Percentiles rank a stretch among this genome's conserved stretches.
These are phyloP conservation scores for Diabrotica undecimpunctata DNA, from an alignment of 1,140 invertebrate genomes.

Conservation along the genomic window DNA sequence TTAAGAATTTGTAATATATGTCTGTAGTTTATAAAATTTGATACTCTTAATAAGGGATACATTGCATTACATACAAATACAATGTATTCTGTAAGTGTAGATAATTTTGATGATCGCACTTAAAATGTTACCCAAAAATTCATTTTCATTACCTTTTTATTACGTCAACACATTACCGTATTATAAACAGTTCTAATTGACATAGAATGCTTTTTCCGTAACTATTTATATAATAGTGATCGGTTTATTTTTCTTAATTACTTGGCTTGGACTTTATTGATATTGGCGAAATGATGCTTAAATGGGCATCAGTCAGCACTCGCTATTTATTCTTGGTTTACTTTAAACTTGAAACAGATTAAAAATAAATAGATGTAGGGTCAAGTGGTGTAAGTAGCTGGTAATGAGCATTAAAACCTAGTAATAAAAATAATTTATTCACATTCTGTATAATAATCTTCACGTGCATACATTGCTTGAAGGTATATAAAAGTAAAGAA, in stretches of 20 bases:
- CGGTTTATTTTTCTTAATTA: conserved; percentile 8
- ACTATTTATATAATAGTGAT: conserved; percentile 3
- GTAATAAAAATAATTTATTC: too few relatives aligned
- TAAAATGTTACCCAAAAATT: not conserved
- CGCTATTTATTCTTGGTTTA: conserved; percentile 16
- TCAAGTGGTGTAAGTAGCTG: not conserved
- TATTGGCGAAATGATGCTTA: conserved; percentile 10
- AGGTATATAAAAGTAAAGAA: too few relatives aligned
- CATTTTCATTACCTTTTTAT: not conserved
- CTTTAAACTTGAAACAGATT: conserved; percentile 3
- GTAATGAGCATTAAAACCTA: too few relatives aligned
- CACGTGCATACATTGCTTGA: too few relatives aligned
- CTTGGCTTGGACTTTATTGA: conserved; percentile 10
- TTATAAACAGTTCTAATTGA: not conserved
- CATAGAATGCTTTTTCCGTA: conserved; percentile 4
- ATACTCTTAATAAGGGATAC: too few relatives aligned
- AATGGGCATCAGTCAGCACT: conserved; percentile 19
- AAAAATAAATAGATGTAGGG: not conserved
- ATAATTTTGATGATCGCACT: too few relatives aligned
- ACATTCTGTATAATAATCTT: too few relatives aligned
- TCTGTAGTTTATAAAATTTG: too few relatives aligned
- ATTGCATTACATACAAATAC: too few relatives aligned
- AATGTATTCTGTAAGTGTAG: too few relatives aligned
- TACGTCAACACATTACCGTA: not conserved
- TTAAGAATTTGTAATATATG: too few relatives aligned